phyloP scores from a whole-genome alignment of 2,888 invertebrate species.

The Hermodice carunculata region DNA sequence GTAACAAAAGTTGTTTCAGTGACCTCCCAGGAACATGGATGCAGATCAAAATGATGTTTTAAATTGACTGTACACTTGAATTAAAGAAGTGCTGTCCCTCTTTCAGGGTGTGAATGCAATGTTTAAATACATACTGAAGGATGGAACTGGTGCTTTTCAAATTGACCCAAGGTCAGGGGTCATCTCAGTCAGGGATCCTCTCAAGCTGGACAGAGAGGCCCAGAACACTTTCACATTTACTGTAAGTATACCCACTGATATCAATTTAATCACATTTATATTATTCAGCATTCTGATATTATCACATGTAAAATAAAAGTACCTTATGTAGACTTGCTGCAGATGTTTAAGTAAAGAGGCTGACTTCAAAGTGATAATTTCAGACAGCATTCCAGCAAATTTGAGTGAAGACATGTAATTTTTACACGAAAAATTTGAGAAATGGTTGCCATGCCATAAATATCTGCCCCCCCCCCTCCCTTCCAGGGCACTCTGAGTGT shows the following conservation, averaged over 20 bases:
- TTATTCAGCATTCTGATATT: neutral
- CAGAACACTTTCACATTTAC: neutral
- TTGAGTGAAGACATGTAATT: too few species aligned
- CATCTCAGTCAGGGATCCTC: conserved; percentile 15
- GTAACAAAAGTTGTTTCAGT: too few species aligned
- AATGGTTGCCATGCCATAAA: too few species aligned
- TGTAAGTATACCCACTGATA: neutral
- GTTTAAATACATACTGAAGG: conserved; percentile 17
- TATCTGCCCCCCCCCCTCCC: too few species aligned
- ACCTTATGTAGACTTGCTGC: neutral
- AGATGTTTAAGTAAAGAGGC: neutral
- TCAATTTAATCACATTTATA: neutral
- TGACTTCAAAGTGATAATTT: too few species aligned
- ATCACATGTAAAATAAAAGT: too few species aligned
- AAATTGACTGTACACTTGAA: neutral
- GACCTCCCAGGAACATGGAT: too few species aligned
- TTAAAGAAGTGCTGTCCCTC: neutral
- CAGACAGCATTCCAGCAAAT: too few species aligned
- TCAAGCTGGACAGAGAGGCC: conserved; percentile 26
- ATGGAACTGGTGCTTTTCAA: conserved; percentile 20
- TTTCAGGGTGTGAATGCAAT: conserved; percentile 26
- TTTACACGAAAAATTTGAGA: too few species aligned
- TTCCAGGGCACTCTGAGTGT: too few species aligned
- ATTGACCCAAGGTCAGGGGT: conserved; percentile 23
- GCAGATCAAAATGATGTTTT: neutral